phyloP scores from a whole-genome alignment of 2,113 vertebrate species.

The Pristiophorus japonicus region DNA sequence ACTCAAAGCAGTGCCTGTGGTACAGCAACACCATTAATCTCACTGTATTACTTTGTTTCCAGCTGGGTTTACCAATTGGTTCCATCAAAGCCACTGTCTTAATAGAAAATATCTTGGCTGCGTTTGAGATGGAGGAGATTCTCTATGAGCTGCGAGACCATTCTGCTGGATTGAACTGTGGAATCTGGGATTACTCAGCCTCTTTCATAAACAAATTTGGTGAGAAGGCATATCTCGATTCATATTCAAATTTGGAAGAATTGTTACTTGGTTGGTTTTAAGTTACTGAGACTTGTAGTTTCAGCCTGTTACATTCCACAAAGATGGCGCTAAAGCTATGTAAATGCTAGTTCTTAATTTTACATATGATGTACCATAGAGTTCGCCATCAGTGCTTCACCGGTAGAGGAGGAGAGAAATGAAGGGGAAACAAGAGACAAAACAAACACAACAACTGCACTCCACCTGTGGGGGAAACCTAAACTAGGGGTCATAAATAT shows the following conservation, averaged over 20 bases:
- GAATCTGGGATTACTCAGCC: slow-evolving; percentile 73
- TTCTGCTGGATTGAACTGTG: slow-evolving; percentile 70
- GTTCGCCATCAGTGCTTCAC: no score
- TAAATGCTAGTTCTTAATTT: no score
- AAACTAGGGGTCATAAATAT: not conserved
- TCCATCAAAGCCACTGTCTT: slow-evolving; percentile 66
- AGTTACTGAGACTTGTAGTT: not conserved
- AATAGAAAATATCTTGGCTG: slow-evolving; percentile 65
- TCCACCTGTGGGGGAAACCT: not conserved
- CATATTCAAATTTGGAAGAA: not conserved
- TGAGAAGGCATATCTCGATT: slow-evolving; percentile 43
- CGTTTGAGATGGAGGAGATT: slow-evolving; percentile 74
- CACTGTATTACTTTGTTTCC: slow-evolving; percentile 30
- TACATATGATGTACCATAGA: no score
- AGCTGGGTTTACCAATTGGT: slow-evolving; percentile 60
- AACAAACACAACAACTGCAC: not conserved
- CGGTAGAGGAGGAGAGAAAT: no score
- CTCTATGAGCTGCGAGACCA: slow-evolving; percentile 63
- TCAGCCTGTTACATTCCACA: not conserved
- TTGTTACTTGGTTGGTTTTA: not conserved
- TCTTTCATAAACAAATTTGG: slow-evolving; percentile 70
- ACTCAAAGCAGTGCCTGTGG: not conserved
- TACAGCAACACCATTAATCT: not conserved
- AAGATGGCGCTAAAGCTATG: not conserved
- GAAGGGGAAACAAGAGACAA: not conserved